Evolutionary conservation across 92 coral and sea anemone species (phyloP).

Genomic region (Palythoa grandiflora): DNA sequence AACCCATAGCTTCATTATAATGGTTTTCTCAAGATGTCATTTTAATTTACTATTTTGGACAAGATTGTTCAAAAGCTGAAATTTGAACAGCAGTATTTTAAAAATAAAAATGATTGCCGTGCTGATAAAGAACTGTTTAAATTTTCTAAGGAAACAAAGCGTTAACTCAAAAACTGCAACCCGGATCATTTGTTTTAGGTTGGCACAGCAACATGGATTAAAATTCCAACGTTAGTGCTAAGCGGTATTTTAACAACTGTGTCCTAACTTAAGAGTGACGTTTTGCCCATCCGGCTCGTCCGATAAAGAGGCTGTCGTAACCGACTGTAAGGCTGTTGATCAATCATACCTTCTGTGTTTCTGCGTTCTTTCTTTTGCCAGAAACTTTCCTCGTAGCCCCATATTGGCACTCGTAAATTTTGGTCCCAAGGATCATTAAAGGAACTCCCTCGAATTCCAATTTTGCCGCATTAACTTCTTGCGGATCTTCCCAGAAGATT

Average conservation of each 20-base stretch:
- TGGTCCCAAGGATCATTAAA: conserved; percentile 42
- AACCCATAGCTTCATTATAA: background rate
- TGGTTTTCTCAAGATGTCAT: background rate
- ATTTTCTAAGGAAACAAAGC: background rate
- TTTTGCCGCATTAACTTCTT: conserved; percentile 25
- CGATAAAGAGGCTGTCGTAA: background rate
- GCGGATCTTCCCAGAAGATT: conserved; percentile 43
- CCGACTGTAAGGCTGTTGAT: background rate
- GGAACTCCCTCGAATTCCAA: conserved; percentile 44
- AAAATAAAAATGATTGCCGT: background rate
- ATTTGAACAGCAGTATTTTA: background rate
- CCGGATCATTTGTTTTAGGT: no score
- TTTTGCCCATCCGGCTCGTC: background rate
- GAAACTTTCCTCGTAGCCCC: background rate
- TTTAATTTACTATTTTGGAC: background rate
- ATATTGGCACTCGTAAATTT: conserved; percentile 46
- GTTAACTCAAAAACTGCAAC: no score
- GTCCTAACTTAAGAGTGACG: no score
- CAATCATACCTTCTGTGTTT: conserved; percentile 4
- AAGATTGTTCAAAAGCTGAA: background rate
- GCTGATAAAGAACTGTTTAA: background rate
- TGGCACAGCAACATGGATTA: no score
- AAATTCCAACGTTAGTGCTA: background rate
- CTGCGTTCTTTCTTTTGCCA: conserved; percentile 3
- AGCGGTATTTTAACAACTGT: background rate